phyloP scores from a whole-genome alignment of 35 echinoderm and acorn worm genomes.

The Chiridota heheva region DNA sequence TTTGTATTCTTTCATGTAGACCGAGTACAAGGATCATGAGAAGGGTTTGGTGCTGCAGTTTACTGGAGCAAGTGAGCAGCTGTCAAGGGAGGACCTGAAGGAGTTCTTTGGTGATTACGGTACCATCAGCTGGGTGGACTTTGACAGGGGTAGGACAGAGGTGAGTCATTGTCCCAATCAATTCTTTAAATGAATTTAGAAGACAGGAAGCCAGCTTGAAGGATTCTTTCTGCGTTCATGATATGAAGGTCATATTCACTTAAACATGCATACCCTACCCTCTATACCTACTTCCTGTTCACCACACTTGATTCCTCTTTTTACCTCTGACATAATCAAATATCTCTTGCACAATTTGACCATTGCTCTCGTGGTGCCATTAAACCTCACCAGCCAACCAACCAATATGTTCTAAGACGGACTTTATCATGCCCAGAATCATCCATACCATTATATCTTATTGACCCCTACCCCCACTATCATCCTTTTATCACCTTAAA shows the following conservation, averaged over 20 bases:
- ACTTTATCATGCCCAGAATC: background rate
- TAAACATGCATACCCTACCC: too few species aligned
- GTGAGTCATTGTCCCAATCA: slow-evolving; percentile 30
- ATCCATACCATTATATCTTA: too few species aligned
- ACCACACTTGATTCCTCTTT: too few species aligned
- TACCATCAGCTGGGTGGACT: slow-evolving; percentile 82
- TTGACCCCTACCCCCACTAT: too few species aligned
- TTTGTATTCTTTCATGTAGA: slow-evolving; percentile 39
- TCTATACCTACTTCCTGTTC: background rate
- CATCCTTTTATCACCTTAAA: background rate
- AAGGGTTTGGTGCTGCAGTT: slow-evolving; percentile 79
- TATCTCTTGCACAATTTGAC: too few species aligned
- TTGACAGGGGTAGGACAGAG: slow-evolving; percentile 87
- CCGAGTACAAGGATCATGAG: slow-evolving; percentile 77
- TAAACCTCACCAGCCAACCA: too few species aligned
- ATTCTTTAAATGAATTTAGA: background rate
- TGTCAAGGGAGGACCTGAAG: slow-evolving; percentile 86
- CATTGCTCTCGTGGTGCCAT: too few species aligned
- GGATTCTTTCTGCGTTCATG: background rate
- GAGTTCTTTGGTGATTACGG: slow-evolving; percentile 88
- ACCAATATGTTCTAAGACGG: background rate
- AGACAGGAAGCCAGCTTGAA: background rate
- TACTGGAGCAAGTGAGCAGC: slow-evolving; percentile 82
- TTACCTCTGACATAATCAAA: too few species aligned
- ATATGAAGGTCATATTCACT: too few species aligned